These are phyloP conservation scores for Galleria mellonella DNA, from an alignment of 1,140 invertebrate species.

Conservation along the genomic window DNA sequence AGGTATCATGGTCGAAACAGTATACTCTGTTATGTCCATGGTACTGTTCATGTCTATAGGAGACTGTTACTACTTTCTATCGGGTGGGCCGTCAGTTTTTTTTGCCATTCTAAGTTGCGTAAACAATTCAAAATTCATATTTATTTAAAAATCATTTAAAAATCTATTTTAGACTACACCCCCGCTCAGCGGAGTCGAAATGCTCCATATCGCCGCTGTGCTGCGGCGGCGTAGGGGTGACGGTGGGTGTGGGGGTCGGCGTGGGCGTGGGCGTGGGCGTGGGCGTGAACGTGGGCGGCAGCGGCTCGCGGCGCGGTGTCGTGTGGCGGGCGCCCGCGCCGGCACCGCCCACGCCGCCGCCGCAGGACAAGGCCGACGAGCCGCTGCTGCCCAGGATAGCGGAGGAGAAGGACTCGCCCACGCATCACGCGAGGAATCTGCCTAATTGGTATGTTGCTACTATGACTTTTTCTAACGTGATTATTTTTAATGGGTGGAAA, in stretches of 20 bases:
- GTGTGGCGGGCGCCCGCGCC: slow-evolving; percentile 44
- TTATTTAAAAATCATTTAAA: too few relatives aligned
- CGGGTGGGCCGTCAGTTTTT: too few relatives aligned
- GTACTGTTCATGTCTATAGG: too few relatives aligned
- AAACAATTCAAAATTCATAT: too few relatives aligned
- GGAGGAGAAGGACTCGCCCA: slow-evolving; percentile 90
- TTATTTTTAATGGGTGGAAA: not conserved
- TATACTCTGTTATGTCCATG: too few relatives aligned
- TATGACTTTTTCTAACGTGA: too few relatives aligned
- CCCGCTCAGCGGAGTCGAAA: slow-evolving; percentile 78
- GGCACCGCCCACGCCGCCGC: slow-evolving; percentile 54
- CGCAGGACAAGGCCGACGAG: slow-evolving; percentile 45
- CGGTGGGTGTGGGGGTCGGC: slow-evolving; percentile 55
- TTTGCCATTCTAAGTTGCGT: too few relatives aligned
- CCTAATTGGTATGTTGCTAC: slow-evolving; percentile 47
- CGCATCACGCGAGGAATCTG: slow-evolving; percentile 54
- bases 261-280: slow-evolving; percentile 49
- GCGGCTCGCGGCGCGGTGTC: slow-evolving; percentile 26
- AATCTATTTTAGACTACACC: slow-evolving; percentile 67
- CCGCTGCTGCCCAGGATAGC: slow-evolving; percentile 70
- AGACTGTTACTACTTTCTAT: too few relatives aligned
- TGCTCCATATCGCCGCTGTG: slow-evolving; percentile 79
- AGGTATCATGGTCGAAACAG: too few relatives aligned
- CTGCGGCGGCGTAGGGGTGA: slow-evolving; percentile 68
- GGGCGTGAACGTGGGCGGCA: slow-evolving; percentile 29